Conservation (phyloP, 2,113 vertebrate species). For the Toxotes chatareus region DNA sequence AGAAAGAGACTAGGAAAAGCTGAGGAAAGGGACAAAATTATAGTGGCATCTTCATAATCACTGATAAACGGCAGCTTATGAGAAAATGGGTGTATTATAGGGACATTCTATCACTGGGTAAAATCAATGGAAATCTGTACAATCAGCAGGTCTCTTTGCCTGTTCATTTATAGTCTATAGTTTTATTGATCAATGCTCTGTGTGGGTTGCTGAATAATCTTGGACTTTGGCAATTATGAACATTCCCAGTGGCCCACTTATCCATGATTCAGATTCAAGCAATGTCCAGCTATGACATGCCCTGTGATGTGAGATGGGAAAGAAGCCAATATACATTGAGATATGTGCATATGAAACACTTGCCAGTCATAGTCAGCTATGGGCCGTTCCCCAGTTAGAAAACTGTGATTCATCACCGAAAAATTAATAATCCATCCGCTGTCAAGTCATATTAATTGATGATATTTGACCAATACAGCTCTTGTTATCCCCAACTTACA, state of each 20-base stretch:
- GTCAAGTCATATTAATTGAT: background rate
- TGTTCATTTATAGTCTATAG: constrained; percentile 27
- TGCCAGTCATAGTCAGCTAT: constrained; percentile 10
- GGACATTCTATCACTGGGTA: background rate
- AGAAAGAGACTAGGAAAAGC: background rate
- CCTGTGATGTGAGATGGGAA: constrained; percentile 26
- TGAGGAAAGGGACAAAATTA: background rate
- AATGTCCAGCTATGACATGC: constrained; percentile 15
- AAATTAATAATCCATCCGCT: background rate
- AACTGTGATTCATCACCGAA: background rate
- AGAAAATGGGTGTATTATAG: constrained; percentile 7
- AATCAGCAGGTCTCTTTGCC: constrained; percentile 20
- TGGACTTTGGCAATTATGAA: constrained; percentile 28
- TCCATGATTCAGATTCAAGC: constrained; percentile 47
- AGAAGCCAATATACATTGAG: constrained; percentile 15
- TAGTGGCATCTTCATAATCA: constrained; percentile 1
- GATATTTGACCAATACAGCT: background rate
- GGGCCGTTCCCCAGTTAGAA: background rate
- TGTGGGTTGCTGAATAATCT: constrained; percentile 43
- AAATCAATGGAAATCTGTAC: constrained; percentile 26
- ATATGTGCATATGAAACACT: constrained; percentile 37
- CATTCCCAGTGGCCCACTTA: constrained; percentile 40
- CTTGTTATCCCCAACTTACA: constrained; percentile 19
- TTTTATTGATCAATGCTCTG: constrained; percentile 51
- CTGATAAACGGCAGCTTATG: constrained; percentile 9